phyloP scores from a whole-genome alignment of 2,797 vertebrate species.

The Astyanax mexicanus region DNA sequence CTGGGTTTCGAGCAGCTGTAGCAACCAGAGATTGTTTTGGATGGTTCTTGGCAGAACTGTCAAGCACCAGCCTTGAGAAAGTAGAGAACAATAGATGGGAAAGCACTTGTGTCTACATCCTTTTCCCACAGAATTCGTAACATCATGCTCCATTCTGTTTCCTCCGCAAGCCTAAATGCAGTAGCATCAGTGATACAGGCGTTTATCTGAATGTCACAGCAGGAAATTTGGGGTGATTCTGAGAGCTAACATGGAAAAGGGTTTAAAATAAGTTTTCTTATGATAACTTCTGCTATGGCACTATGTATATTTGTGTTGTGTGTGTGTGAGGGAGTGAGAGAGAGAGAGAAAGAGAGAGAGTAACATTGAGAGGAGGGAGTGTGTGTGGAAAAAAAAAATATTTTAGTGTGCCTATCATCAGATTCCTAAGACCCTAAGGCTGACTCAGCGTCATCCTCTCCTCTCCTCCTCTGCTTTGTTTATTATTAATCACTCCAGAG shows the following conservation, averaged over 20 bases:
- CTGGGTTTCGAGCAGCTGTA: neutral
- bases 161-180: neutral
- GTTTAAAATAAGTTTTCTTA: neutral
- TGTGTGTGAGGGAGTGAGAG: neutral
- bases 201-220: neutral
- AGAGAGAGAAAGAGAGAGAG: neutral
- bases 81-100: slow-evolving; percentile 71
- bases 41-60: slow-evolving; percentile 21
- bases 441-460: slow-evolving; percentile 21
- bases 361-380: neutral
- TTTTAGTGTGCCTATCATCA: slow-evolving; percentile 15
- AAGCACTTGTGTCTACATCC: slow-evolving; percentile 68
- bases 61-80: slow-evolving; percentile 53
- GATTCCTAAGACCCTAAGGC: slow-evolving; percentile 45
- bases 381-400: slow-evolving; percentile 5
- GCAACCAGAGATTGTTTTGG: slow-evolving; percentile 8
- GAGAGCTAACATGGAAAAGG: neutral
- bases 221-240: neutral
- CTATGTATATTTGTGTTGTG: neutral
- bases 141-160: slow-evolving; percentile 33
- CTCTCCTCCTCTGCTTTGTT: slow-evolving; percentile 22
- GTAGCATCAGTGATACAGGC: neutral
- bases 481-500: slow-evolving; percentile 47
- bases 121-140: slow-evolving; percentile 71
- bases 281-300: neutral